Evolutionary conservation across 1,140 invertebrate genomes (phyloP).

Genomic region (Lordiphosa clarofinis): DNA sequence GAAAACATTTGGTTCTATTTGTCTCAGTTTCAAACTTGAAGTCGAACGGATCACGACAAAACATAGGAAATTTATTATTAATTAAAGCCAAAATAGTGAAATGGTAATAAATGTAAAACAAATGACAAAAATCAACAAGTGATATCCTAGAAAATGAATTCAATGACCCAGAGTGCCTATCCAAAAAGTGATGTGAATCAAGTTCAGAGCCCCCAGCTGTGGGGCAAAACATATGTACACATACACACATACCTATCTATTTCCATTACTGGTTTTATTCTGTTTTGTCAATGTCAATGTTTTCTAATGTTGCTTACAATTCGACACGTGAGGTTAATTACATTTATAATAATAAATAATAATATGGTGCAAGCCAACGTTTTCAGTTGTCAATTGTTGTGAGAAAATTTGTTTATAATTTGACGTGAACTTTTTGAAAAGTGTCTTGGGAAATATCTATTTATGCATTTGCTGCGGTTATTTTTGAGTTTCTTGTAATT

Average conservation of each 20-base stretch:
- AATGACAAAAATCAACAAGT: not conserved
- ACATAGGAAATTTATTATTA: constrained; percentile 13
- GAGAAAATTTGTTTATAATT: not conserved
- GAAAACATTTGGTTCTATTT: constrained; percentile 57
- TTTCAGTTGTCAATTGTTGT: not conserved
- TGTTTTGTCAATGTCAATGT: constrained; percentile 24
- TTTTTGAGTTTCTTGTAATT: no score
- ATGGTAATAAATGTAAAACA: constrained; percentile 8
- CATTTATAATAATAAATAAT: constrained; percentile 4
- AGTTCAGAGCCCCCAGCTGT: not conserved
- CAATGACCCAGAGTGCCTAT: no score
- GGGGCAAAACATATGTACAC: not conserved
- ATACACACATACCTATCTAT: not conserved
- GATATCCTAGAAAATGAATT: no score
- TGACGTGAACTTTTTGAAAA: not conserved
- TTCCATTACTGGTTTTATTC: not conserved
- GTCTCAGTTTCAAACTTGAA: constrained; percentile 59
- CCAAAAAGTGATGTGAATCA: constrained; percentile 1
- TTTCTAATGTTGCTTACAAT: constrained; percentile 27
- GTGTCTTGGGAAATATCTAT: no score
- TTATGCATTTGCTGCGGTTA: no score
- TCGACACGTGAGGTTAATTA: constrained; percentile 27
- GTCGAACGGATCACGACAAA: constrained; percentile 42
- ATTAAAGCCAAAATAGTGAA: constrained; percentile 2
- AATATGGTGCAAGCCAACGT: constrained; percentile 2